Conservation (phyloP, 2,113 vertebrate genomes). For the Micromys minutus region DNA sequence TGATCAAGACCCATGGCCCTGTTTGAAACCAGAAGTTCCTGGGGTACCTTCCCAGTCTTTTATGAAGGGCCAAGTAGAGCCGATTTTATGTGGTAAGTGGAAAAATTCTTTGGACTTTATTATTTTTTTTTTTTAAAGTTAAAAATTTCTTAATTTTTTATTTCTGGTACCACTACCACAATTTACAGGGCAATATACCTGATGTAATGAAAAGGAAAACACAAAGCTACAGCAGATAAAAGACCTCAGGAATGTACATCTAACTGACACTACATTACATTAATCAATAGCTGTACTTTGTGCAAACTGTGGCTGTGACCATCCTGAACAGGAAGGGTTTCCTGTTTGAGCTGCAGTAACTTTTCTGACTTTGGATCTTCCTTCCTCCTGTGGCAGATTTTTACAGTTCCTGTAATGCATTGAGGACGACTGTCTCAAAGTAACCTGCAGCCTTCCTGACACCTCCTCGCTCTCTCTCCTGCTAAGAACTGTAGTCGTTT, state of each 20-base stretch:
- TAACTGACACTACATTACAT: too few relatives aligned
- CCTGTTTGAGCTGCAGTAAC: slow-evolving; percentile 96
- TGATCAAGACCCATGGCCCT: not conserved
- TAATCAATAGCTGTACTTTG: too few relatives aligned
- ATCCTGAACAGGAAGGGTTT: slow-evolving; percentile 95
- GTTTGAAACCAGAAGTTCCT: not conserved
- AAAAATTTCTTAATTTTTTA: slow-evolving; percentile 83
- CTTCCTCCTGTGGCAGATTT: slow-evolving; percentile 92
- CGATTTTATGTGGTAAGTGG: not conserved
- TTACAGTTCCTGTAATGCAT: slow-evolving; percentile 96
- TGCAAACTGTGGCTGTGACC: slow-evolving; percentile 94
- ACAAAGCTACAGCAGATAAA: too few relatives aligned
- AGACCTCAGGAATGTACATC: too few relatives aligned
- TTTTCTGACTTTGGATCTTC: slow-evolving; percentile 95
- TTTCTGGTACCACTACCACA: slow-evolving; percentile 95
- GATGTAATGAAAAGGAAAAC: slow-evolving; percentile 91
- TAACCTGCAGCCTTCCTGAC: slow-evolving; percentile 99
- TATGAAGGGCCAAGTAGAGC: not conserved
- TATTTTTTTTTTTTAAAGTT: not conserved
- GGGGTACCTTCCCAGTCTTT: not conserved
- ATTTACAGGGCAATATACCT: slow-evolving; percentile 94
- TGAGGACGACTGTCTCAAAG: slow-evolving; percentile 98
- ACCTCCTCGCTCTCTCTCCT: slow-evolving; percentile 98
- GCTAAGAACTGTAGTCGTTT: slow-evolving; percentile 99
- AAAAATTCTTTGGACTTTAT: not conserved